phyloP scores from a whole-genome alignment of 2,888 invertebrate species.

The Crematogaster levior region DNA sequence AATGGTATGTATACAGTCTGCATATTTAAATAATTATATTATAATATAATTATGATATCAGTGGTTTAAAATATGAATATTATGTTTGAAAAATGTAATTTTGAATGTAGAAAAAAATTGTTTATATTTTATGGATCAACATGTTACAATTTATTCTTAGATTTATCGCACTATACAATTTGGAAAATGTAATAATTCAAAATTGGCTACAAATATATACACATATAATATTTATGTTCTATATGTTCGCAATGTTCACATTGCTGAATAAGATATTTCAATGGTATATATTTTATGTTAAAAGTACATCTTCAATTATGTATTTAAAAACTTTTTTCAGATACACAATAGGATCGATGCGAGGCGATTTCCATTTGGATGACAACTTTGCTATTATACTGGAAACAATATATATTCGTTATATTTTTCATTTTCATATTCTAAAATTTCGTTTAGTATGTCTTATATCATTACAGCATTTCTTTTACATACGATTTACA shows the following conservation, averaged over 20 bases:
- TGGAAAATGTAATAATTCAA: background rate
- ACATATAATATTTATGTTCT: background rate
- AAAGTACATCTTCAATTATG: background rate
- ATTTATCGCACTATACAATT: background rate
- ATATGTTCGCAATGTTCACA: too few species aligned
- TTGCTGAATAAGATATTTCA: background rate
- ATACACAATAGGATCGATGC: background rate
- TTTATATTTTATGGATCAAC: background rate
- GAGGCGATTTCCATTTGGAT: slow-evolving; percentile 5
- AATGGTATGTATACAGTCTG: background rate
- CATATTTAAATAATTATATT: background rate
- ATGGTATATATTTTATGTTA: background rate
- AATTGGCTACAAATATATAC: background rate
- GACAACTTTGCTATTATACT: slow-evolving; percentile 1
- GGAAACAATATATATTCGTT: background rate
- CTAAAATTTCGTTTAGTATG: background rate
- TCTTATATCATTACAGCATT: background rate
- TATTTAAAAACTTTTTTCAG: slow-evolving; percentile 27
- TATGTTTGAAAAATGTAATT: background rate
- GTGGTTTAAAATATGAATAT: background rate
- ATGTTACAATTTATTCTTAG: background rate
- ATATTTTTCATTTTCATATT: background rate
- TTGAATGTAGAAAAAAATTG: background rate
- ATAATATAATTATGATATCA: too few species aligned
- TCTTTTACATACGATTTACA: background rate